Percentiles rank a stretch among this genome's conserved stretches.
phyloP scores from a whole-genome alignment of 1,140 invertebrate genomes.

The Steinernema feltiae region DNA sequence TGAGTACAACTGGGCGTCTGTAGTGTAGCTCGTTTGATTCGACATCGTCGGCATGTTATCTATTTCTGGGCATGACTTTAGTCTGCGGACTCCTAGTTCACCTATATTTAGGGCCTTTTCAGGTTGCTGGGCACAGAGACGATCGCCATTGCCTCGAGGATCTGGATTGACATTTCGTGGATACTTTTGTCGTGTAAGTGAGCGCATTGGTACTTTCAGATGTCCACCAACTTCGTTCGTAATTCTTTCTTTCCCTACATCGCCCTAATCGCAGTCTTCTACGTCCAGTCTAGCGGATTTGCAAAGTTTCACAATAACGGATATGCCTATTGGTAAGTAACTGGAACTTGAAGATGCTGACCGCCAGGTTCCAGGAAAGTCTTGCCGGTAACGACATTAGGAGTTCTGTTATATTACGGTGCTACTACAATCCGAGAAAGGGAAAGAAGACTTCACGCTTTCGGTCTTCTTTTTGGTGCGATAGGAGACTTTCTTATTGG shows the following conservation, averaged over 20 bases:
- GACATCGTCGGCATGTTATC: background rate
- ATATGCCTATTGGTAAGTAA: background rate
- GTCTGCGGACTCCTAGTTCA: background rate
- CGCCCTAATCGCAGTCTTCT: background rate
- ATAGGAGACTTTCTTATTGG: background rate
- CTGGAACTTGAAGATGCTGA: background rate
- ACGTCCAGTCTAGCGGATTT: background rate
- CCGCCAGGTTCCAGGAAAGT: background rate
- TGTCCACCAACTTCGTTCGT: background rate
- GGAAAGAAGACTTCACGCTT: background rate
- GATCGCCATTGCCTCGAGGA: too few species aligned
- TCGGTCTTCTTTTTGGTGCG: background rate
- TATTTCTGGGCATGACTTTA: background rate
- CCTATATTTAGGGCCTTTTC: background rate
- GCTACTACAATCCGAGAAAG: background rate
- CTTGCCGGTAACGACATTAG: background rate
- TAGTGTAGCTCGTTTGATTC: slow-evolving; percentile 9
- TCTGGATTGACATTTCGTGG: too few species aligned
- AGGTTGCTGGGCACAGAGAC: too few species aligned
- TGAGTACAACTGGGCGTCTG: background rate
- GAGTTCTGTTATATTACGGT: background rate
- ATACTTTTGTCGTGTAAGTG: too few species aligned
- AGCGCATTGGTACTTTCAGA: background rate
- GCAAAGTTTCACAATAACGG: background rate
- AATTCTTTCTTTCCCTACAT: background rate